A percentile compares a stretch with the other conserved stretches of the same genome.
phyloP scores from a whole-genome alignment of 2,113 vertebrate species.

The Brachypteracias leptosomus region DNA sequence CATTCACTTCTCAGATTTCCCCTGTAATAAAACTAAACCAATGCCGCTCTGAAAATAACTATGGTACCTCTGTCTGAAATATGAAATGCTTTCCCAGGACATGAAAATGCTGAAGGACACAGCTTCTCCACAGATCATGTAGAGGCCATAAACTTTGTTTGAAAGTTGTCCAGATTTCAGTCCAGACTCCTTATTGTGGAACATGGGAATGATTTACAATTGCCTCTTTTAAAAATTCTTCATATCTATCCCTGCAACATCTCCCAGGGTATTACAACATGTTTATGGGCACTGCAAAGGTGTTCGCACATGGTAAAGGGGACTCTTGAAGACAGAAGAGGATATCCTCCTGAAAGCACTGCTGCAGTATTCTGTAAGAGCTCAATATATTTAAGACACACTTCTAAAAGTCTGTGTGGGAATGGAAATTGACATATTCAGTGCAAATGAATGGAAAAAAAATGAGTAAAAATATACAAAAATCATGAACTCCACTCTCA shows the following conservation, averaged over 20 bases:
- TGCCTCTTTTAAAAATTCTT: background rate
- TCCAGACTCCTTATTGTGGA: background rate
- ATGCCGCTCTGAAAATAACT: background rate
- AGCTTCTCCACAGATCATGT: background rate
- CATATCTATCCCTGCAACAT: background rate
- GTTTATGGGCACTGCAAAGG: background rate
- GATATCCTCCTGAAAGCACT: background rate
- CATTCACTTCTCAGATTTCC: background rate
- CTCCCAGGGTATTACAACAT: background rate
- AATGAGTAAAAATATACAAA: background rate
- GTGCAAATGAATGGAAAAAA: background rate
- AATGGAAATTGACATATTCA: background rate
- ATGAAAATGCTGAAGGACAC: background rate
- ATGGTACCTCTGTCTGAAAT: background rate
- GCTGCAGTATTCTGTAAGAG: background rate
- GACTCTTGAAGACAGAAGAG: background rate
- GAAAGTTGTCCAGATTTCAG: background rate
- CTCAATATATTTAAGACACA: background rate
- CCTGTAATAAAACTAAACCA: background rate
- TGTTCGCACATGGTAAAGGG: background rate
- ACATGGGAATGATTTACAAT: background rate
- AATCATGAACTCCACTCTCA: background rate
- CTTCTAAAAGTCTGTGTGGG: background rate
- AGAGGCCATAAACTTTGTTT: background rate
- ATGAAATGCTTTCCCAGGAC: background rate